Conservation (phyloP, 2,797 vertebrate species). For the Sardinella longiceps region DNA sequence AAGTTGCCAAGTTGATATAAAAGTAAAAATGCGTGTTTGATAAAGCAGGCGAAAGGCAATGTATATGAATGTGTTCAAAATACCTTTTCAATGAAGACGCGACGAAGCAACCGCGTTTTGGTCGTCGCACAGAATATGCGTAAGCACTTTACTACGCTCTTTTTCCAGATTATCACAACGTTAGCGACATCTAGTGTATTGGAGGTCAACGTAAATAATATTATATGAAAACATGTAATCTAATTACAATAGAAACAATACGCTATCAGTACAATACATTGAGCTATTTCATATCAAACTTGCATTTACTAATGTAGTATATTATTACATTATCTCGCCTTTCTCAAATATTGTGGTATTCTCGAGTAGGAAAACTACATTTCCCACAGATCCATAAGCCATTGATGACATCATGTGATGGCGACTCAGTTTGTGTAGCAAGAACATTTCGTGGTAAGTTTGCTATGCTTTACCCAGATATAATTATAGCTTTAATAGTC, state of each 20-base stretch:
- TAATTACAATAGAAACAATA: neutral
- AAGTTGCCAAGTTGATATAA: neutral
- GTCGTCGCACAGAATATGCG: neutral
- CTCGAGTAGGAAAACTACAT: neutral
- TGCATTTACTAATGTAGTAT: neutral
- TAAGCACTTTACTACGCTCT: neutral
- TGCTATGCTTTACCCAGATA: neutral
- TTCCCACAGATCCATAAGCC: neutral
- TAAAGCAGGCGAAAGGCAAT: neutral
- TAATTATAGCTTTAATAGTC: neutral
- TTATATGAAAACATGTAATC: no score
- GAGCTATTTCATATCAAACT: neutral
- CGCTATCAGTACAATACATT: neutral
- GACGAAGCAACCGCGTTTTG: constrained; percentile 34
- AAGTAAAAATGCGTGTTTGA: neutral
- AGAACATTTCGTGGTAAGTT: constrained; percentile 8
- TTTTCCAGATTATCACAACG: neutral
- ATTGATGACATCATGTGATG: neutral
- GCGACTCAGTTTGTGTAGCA: constrained; percentile 5
- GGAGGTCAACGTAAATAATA: neutral
- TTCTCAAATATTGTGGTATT: neutral
- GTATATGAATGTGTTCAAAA: neutral
- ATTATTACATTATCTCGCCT: neutral
- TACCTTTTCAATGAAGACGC: neutral
- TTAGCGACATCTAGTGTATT: neutral